These are phyloP conservation scores for Lampris incognitus DNA, from an alignment of 2,113 vertebrate species.

Conservation along the genomic window DNA sequence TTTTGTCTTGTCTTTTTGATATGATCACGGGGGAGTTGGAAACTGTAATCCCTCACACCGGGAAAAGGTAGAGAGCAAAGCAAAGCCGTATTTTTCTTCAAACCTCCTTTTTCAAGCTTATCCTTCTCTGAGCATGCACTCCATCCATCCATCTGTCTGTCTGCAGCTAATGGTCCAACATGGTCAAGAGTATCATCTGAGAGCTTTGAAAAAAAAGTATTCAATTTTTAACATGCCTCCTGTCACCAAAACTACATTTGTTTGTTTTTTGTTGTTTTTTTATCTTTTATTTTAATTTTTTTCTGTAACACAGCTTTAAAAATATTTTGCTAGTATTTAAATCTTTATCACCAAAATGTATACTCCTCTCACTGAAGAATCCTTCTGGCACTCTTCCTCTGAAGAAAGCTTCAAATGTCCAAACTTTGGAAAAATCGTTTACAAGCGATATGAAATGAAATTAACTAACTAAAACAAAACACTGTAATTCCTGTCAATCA, in stretches of 20 bases:
- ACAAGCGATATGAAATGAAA: background rate
- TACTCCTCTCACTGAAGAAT: no score
- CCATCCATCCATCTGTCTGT: conserved; percentile 18
- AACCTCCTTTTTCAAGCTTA: conserved; percentile 6
- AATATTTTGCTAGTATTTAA: no score
- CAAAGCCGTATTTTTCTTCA: conserved; percentile 12
- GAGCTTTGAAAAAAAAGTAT: no score
- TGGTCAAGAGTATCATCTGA: conserved; percentile 7
- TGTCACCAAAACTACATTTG: no score
- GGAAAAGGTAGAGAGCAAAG: background rate
- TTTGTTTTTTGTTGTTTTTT: no score
- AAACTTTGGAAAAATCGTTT: no score
- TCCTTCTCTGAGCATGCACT: conserved; percentile 3
- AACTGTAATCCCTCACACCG: background rate
- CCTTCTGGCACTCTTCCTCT: no score
- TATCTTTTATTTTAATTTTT: no score
- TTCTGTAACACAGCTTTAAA: no score
- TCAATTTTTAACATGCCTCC: conserved; percentile 1
- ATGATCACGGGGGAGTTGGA: conserved; percentile 22
- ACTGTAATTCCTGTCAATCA: background rate
- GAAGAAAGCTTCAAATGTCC: no score
- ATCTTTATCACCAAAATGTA: no score
- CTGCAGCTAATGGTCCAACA: background rate
- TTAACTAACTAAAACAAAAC: background rate
- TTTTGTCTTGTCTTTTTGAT: conserved; percentile 20